Conservation (phyloP, 2,113 vertebrate species). For the Seriola rivoliana region DNA sequence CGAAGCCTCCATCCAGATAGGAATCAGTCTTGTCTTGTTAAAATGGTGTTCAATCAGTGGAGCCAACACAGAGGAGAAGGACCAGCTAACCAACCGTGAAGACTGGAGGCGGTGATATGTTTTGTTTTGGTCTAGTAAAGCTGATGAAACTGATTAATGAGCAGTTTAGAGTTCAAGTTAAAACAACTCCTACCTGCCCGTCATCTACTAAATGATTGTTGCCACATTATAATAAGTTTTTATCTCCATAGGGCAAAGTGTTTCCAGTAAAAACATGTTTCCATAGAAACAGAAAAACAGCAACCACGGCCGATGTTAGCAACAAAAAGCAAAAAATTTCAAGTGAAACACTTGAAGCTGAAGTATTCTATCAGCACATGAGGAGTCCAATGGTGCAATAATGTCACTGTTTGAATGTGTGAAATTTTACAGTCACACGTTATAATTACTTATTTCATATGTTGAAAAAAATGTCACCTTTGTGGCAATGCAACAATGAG, state of each 20-base stretch:
- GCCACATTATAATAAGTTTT: background rate
- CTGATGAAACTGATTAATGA: background rate
- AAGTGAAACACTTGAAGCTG: background rate
- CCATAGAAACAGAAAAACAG: conserved; percentile 18
- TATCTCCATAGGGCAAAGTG: background rate
- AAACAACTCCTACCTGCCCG: background rate
- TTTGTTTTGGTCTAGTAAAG: background rate
- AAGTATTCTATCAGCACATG: background rate
- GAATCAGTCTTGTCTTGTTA: background rate
- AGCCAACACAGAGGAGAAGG: background rate
- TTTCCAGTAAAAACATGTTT: background rate
- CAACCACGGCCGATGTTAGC: background rate
- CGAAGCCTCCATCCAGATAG: conserved; percentile 7
- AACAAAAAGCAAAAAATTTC: background rate
- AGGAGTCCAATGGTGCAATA: too few species aligned
- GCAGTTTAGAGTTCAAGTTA: background rate
- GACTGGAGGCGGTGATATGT: background rate
- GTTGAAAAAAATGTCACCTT: too few species aligned
- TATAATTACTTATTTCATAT: background rate
- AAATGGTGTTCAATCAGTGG: conserved; percentile 29
- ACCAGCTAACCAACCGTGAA: background rate
- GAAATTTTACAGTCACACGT: background rate
- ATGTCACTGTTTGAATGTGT: too few species aligned
- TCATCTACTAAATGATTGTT: background rate
- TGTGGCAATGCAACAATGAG: too few species aligned